Evolutionary conservation across 2,888 invertebrate species (phyloP), one percentile per base, ranked within the genome.

Genomic region (Ganaspis brasiliensis): DNA sequence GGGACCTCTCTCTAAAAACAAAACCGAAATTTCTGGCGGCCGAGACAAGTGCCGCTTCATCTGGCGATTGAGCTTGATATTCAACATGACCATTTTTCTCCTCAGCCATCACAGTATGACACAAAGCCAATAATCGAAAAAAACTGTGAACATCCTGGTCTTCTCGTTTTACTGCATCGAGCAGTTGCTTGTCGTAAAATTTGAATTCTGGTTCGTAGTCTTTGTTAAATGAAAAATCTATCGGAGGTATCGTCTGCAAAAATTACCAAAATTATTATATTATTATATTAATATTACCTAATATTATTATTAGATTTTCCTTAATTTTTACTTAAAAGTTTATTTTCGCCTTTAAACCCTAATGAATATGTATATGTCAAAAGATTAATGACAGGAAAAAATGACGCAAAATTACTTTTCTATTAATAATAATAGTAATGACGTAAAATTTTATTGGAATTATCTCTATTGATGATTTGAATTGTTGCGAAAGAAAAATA

Each of bases 91-190:
- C 96, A 84, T 96, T 95, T 88, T 96, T 96, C 86, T 96, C 95
- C 89, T 98, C 98, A 0, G 99, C 97, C 99, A 99, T 99, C 72
- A 99, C 99, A 1, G 99, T 99, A 91, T 99, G 99, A 91, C 99
- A 99, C 40, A 99, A 93, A 1, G 99, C 97, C 82, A 99, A 93
- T 76, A 99, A 93, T 55, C 96, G 94, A 93, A 99, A 99, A 93
- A 99, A 99, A 88, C 95, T 95, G 90, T 96, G 96, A 55, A 96
- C 96, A 88, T 96, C 94, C 61, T 93, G 92, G 89, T 98, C 95
- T 77, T 95, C 95, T 49, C 94, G 93, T 83, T 93, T 93, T 59
- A 98, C 97, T 14, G 97, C 97, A 76, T 97, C 96, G 86, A 98
- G 92, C 74, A 99, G 93, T 59, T 95, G 94, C 76, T 94, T 92